A percentile compares a stretch with the other conserved stretches of the same genome.
These are phyloP conservation scores for Campylomormyrus tamandua DNA, from an alignment of 2,113 vertebrate genomes.

Conservation along the genomic window DNA sequence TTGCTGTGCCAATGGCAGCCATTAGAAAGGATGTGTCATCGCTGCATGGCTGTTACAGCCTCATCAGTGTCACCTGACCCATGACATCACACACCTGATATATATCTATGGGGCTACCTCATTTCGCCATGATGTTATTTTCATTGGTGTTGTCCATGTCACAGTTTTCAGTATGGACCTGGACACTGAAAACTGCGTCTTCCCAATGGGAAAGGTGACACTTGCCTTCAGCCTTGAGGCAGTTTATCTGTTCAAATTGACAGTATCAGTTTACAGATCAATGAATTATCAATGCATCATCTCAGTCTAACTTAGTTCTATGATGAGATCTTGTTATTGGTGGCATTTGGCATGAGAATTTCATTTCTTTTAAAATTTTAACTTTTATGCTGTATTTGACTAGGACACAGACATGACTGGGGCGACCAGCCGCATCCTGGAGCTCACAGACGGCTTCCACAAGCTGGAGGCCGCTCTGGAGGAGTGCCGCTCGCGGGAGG, in stretches of 20 bases:
- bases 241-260: background rate
- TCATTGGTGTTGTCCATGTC: background rate
- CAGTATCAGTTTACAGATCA: background rate
- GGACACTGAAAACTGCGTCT: background rate
- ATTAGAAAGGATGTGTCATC: background rate
- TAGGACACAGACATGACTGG: constrained; percentile 75
- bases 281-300: background rate
- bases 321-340: background rate
- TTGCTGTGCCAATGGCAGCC: background rate
- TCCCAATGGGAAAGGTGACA: background rate
- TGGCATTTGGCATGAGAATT: background rate
- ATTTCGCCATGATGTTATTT: background rate
- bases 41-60: background rate
- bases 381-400: background rate
- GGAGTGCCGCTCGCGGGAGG: constrained; percentile 51
- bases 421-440: constrained; percentile 63
- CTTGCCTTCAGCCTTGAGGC: background rate
- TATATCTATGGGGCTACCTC: background rate
- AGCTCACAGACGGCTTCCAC: constrained; percentile 61
- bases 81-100: background rate
- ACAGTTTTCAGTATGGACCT: background rate
- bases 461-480: constrained; percentile 52
- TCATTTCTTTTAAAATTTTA: background rate
- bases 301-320: background rate
- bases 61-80: background rate